Evolutionary conservation across 2,888 invertebrate genomes (phyloP), one percentile per base, ranked within the genome.

Genomic region (Aproaerema taeniolella): DNA sequence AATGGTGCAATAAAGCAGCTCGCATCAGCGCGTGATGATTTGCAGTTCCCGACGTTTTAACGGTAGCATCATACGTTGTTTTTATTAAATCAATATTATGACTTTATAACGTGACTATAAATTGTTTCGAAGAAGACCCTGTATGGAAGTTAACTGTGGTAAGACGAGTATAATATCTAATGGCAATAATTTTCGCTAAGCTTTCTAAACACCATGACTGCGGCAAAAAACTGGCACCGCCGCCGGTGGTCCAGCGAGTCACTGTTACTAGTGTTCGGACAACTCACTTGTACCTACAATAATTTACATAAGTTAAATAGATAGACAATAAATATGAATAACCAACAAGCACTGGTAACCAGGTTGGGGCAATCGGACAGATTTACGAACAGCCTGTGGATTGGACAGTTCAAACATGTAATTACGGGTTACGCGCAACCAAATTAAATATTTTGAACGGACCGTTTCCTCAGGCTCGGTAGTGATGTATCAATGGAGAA

Each of bases 401-500:
- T 63, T 68, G 65, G 64, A 69, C 69, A 72, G 69, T 63, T 64
- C 62, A 70, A 66, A 62, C 60, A 52, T 60, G 55, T 77, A 77
- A 77, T 77, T 71, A 73, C 57, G 55, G 74, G 71, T 64, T 76
- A 67, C 64, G 64, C 62, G 62, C 67, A 69, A 59, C 67, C 67
- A 76, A 76, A 77, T 76, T 75, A 76, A 77, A 76, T 73, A 73
- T 75, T 76, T 72, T 74, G 73, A 71, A 71, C 67, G 69, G 67
- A 52, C 63, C 58, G 67, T 67, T 72, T 68, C 65, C 67, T 67
- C 50, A 47, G 42, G 36, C 32, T 45, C 41, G 45, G 40, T 73
- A 75, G 75, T 64, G 76, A 60, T 67, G 72, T 60, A 50, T 58
- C 59, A 55, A 53, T 55, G 48, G 37, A 48, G 48, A 43, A 20